These are phyloP conservation scores for Nemotelus nigrinus DNA, from an alignment of 2,888 invertebrate genomes.

Conservation along the genomic window DNA sequence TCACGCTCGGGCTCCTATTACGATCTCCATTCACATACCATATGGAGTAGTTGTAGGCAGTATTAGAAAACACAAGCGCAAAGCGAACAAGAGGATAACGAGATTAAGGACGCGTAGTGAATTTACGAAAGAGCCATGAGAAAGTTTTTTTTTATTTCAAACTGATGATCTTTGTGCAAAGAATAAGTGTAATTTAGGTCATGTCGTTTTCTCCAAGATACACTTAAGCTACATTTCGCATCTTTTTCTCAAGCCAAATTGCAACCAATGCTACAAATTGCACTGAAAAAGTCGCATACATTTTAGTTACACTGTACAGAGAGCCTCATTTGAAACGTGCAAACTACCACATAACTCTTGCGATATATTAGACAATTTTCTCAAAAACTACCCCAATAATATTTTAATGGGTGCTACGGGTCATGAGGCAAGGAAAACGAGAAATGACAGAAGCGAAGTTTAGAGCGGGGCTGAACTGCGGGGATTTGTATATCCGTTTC, in stretches of 20 bases:
- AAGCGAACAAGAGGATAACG: slow-evolving; percentile 49
- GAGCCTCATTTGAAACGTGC: slow-evolving; percentile 1
- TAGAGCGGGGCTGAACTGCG: slow-evolving; percentile 17
- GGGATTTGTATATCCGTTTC: slow-evolving; percentile 42
- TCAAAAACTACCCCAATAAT: slow-evolving; percentile 38
- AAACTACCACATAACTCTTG: slow-evolving; percentile 46
- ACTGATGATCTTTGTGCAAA: too few species aligned
- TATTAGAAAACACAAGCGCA: slow-evolving; percentile 50
- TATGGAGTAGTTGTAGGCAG: slow-evolving; percentile 27
- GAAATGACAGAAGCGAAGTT: not conserved
- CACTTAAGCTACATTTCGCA: too few species aligned
- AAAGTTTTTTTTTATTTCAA: too few species aligned
- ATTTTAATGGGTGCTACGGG: slow-evolving; percentile 35
- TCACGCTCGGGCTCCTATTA: slow-evolving; percentile 30
- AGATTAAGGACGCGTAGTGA: slow-evolving; percentile 47
- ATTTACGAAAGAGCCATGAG: slow-evolving; percentile 35
- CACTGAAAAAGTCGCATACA: too few species aligned
- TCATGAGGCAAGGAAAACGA: slow-evolving; percentile 6
- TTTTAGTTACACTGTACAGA: too few species aligned
- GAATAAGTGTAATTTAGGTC: too few species aligned
- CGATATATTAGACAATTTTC: slow-evolving; percentile 41
- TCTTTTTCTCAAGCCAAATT: too few species aligned
- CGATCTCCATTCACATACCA: slow-evolving; percentile 1
- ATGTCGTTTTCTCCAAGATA: too few species aligned
- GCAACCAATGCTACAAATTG: too few species aligned